phyloP scores from a whole-genome alignment of 2,888 invertebrate species.

The Tiliacea citrago region DNA sequence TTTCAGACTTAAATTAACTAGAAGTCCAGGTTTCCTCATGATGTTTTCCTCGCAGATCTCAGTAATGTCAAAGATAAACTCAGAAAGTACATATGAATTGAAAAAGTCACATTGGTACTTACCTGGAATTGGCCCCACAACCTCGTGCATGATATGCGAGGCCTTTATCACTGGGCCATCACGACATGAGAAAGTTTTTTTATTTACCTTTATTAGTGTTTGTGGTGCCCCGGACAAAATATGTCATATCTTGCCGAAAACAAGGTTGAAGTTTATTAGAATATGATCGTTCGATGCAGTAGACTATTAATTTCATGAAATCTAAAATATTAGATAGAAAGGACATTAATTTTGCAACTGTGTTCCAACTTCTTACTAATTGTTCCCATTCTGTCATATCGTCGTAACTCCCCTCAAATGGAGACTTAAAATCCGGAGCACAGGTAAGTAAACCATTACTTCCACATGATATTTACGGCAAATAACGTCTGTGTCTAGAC shows the following conservation, averaged over 20 bases:
- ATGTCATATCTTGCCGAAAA: neutral
- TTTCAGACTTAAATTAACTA: no score
- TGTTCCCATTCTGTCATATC: conserved; percentile 21
- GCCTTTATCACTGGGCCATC: no score
- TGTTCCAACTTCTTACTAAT: conserved; percentile 27
- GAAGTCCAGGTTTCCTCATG: no score
- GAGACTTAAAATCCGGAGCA: conserved; percentile 36
- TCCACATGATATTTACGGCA: conserved; percentile 50
- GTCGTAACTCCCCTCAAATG: conserved; percentile 14
- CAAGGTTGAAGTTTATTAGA: neutral
- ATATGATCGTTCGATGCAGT: neutral
- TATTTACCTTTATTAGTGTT: no score
- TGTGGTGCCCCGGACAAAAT: neutral
- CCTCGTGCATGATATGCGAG: no score
- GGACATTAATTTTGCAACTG: neutral
- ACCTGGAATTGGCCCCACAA: no score
- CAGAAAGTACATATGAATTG: no score
- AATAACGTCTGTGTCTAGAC: conserved; percentile 60
- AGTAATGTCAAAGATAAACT: no score
- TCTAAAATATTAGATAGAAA: neutral
- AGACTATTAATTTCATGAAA: neutral
- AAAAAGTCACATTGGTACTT: no score
- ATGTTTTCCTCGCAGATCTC: no score
- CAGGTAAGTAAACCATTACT: conserved; percentile 47
- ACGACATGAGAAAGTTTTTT: no score